Conservation (phyloP, 2,113 vertebrate genomes). For the Siniperca chuatsi region DNA sequence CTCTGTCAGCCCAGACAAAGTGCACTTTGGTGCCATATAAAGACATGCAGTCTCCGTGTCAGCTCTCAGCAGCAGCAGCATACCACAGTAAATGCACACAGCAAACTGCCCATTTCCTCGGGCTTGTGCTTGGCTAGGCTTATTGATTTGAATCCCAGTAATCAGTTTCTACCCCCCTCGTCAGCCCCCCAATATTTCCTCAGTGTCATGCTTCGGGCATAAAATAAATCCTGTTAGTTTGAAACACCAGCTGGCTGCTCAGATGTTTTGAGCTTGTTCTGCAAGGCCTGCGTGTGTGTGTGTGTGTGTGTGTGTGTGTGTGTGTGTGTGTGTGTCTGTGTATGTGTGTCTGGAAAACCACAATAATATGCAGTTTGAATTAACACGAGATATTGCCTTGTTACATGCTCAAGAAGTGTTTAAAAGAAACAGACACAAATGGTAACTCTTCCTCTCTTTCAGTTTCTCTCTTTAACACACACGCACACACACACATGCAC, state of each 20-base stretch:
- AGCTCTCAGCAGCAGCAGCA: constrained; percentile 66
- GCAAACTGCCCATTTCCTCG: constrained; percentile 74
- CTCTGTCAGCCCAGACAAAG: constrained; percentile 76
- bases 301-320: constrained; percentile 7
- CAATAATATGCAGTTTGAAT: constrained; percentile 3
- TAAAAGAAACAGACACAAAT: not conserved
- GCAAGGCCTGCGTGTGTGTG: constrained; percentile 26
- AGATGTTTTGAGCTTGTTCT: constrained; percentile 54
- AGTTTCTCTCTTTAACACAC: constrained; percentile 25
- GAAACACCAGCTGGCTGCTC: constrained; percentile 57
- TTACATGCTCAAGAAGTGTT: constrained; percentile 7
- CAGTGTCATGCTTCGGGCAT: constrained; percentile 76
- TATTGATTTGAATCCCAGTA: constrained; percentile 79
- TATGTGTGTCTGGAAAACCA: constrained; percentile 16
- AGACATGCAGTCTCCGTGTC: constrained; percentile 73
- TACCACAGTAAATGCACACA: constrained; percentile 77
- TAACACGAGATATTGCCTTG: constrained; percentile 19
- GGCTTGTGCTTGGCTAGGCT: constrained; percentile 63
- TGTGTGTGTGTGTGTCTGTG: not conserved
- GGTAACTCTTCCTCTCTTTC: not conserved
- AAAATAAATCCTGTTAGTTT: constrained; percentile 80
- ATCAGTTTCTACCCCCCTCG: constrained; percentile 62
- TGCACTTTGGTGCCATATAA: constrained; percentile 80
- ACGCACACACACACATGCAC: constrained; percentile 6
- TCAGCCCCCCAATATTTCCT: constrained; percentile 67